Conservation (phyloP, 2,888 invertebrate genomes). For the Elmis aenea region DNA sequence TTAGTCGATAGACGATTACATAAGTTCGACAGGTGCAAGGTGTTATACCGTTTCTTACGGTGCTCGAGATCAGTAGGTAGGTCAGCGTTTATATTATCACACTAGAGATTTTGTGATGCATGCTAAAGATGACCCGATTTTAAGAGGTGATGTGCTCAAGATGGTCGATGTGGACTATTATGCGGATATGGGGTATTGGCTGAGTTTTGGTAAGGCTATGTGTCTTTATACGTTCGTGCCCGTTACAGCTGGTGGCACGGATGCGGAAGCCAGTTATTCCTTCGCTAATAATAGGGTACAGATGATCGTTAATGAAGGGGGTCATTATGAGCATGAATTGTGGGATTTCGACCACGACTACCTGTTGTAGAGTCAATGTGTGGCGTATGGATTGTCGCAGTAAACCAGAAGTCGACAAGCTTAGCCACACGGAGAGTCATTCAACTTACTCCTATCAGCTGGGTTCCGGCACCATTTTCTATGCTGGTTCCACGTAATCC, state of each 20-base stretch:
- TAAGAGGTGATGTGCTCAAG: background rate
- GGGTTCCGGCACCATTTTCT: no score
- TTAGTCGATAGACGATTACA: no score
- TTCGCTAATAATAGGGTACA: background rate
- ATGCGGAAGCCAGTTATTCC: background rate
- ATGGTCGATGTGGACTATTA: slow-evolving; percentile 5
- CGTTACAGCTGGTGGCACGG: background rate
- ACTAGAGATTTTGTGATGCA: background rate
- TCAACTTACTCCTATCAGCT: no score
- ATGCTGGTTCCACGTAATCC: no score
- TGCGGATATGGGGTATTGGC: slow-evolving; percentile 3
- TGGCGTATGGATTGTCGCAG: background rate
- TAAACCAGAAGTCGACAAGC: background rate
- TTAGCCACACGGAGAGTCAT: no score
- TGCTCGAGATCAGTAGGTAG: no score
- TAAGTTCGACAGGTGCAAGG: no score
- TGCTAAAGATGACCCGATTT: background rate
- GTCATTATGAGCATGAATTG: background rate
- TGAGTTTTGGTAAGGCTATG: background rate
- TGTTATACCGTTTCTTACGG: no score
- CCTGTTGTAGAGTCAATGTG: background rate
- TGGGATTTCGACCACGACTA: slow-evolving; percentile 1
- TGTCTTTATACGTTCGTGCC: slow-evolving; percentile 2
- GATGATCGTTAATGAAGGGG: background rate
- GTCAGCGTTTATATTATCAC: background rate